These are phyloP conservation scores for Sialis fuliginosa DNA, from an alignment of 2,888 invertebrate species.

Conservation along the genomic window DNA sequence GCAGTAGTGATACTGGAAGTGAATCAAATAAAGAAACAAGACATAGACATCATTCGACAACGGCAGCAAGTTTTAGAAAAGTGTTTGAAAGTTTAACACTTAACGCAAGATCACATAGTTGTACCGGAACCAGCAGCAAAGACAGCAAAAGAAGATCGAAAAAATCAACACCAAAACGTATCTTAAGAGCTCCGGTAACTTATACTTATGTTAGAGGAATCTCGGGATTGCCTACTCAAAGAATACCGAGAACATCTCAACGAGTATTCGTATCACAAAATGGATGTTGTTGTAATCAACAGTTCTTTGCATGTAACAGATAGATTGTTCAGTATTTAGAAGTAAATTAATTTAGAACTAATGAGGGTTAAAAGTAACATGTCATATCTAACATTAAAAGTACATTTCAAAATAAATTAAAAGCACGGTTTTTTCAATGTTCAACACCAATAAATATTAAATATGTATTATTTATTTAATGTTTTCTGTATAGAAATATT, in stretches of 20 bases:
- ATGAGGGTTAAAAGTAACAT: not conserved
- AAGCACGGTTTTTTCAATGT: not conserved
- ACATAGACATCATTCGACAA: slow-evolving; percentile 24
- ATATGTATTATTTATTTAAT: too few relatives aligned
- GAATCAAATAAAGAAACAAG: slow-evolving; percentile 26
- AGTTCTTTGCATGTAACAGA: not conserved
- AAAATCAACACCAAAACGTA: slow-evolving; percentile 50
- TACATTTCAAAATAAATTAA: not conserved
- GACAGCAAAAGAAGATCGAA: slow-evolving; percentile 23
- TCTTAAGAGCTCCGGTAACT: slow-evolving; percentile 57
- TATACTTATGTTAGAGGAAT: slow-evolving; percentile 68
- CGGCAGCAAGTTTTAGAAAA: slow-evolving; percentile 46
- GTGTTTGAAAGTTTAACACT: slow-evolving; percentile 49
- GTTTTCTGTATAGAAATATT: too few relatives aligned
- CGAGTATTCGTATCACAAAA: not conserved
- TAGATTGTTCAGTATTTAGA: not conserved
- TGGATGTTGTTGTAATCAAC: slow-evolving; percentile 2
- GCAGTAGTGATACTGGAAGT: slow-evolving; percentile 43
- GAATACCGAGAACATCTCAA: slow-evolving; percentile 41
- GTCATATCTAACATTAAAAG: not conserved
- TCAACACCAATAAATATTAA: not conserved
- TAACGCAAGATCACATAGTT: slow-evolving; percentile 44
- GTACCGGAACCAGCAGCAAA: slow-evolving; percentile 28
- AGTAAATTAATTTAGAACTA: not conserved
- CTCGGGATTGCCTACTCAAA: slow-evolving; percentile 65